Base-by-base conservation (phyloP, 2,888 invertebrate species). In the Netelia melanura region DNA sequence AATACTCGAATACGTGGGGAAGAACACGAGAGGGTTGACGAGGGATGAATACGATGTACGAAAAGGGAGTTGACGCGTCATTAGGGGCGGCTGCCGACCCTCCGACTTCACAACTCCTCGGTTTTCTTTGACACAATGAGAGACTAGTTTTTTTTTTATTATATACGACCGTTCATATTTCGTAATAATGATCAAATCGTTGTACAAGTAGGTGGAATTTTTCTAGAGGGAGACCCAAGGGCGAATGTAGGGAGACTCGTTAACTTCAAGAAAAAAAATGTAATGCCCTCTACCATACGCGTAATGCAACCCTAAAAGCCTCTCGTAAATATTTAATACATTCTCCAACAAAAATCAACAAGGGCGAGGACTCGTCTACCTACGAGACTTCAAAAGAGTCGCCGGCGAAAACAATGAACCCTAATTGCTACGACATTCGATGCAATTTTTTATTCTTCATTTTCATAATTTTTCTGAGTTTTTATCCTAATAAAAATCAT, bases 61-160 rank as follows among this genome's bases (percentile, higher is more conserved):
- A 30, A 43, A 54, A 54, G 54, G 54, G 62, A 44, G 68, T 76
- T 76, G 76, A 44, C 75, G 14, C 62, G 81, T 70, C 64, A 65
- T 80, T 44, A 80, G 43, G 70, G 79, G 1, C 48, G 44, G 64
- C 30, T n/a, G 38, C 23, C 64, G 38, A 56, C 75, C 70, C 79
- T 38, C 56, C 21, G 2, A 56, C 23, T 44, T 58, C 17, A 44
- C 3, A 56, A 48, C 17, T 30, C 48, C 14, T 44, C 43, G 21
- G 38, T 52, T 64, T 38, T 6, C 54, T 58, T 52, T 52, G 48
- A 71, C 58, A 48, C 48, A 48, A 48, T 14, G 48, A 48, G 3
- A 10, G 48, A 14, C 10, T 14, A 3, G 21, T 30, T 52, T 64
- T 38, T 6, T 6, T 58, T 52, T 17, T 17, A 17, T 52, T 44